Percentiles rank a stretch among this genome's conserved stretches.
Evolutionary conservation across 2,888 invertebrate genomes (phyloP).

Genomic region (Euplexia lucipara): DNA sequence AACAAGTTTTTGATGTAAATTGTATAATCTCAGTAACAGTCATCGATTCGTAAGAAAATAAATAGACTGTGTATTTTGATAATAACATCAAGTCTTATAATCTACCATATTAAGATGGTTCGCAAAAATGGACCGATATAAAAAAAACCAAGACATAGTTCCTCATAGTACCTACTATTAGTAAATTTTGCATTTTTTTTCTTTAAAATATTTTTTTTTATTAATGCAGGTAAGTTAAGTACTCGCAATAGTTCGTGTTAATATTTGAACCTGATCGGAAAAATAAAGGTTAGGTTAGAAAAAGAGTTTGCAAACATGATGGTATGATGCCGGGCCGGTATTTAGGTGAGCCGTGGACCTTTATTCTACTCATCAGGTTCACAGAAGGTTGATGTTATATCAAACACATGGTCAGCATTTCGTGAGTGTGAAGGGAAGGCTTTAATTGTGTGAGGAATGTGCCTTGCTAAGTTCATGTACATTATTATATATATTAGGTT

Average conservation of each 20-base stretch:
- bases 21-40: slow-evolving; percentile 81
- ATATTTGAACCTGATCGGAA: slow-evolving; percentile 70
- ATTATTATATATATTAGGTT: slow-evolving; percentile 85
- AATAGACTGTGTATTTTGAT: slow-evolving; percentile 88
- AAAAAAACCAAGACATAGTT: slow-evolving; percentile 89
- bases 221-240: slow-evolving; percentile 88
- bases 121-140: slow-evolving; percentile 76
- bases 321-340: slow-evolving; percentile 37
- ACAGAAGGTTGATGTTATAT: slow-evolving; percentile 85
- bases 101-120: slow-evolving; percentile 76
- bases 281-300: slow-evolving; percentile 61
- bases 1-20: slow-evolving; percentile 64
- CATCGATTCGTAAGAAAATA: slow-evolving; percentile 73
- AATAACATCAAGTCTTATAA: slow-evolving; percentile 83
- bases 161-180: slow-evolving; percentile 91
- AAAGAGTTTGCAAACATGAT: slow-evolving; percentile 8
- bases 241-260: slow-evolving; percentile 79
- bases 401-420: slow-evolving; percentile 86
- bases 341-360: slow-evolving; percentile 39
- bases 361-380: slow-evolving; percentile 76
- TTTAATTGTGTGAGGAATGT: slow-evolving; percentile 91
- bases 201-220: slow-evolving; percentile 85
- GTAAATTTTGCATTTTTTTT: slow-evolving; percentile 89
- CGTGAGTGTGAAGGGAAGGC: slow-evolving; percentile 85
- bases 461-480: slow-evolving; percentile 90